Base-by-base conservation (phyloP, 2,113 vertebrate species). In the Micronycteris hirsuta region DNA sequence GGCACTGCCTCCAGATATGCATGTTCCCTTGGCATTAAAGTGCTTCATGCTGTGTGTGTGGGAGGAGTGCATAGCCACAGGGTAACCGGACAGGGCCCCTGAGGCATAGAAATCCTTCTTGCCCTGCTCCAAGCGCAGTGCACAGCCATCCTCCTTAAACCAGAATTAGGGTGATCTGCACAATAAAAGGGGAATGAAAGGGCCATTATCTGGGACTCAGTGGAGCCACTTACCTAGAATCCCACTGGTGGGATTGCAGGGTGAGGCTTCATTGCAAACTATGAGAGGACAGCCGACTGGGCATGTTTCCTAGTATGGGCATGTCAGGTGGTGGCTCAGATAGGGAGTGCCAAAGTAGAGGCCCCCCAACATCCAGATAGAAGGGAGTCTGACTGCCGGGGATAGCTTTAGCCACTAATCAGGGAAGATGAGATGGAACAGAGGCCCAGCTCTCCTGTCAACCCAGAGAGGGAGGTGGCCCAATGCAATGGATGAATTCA, bases 71-170 rank as follows among this genome's bases (percentile, higher is more conserved):
- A n/a, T 2, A 28, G n/a, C 65, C 65, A 68, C 14, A 0, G 19
- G 52, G 24, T 63, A 52, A 41, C 26, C 33, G 63, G 24, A 4
- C 0, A 4, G 11, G 8, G 2, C 5, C 41, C 31, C 4, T 5
- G 43, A 76, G 81, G 38, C 38, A 86, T 3, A 0, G 10, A 0
- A 10, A 67, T 36, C 24, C 19, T 24, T 84, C 43, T 47, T 38
- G 47, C 12, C 11, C 14, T 5, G 45, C 10, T 67, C 63, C 41
- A 54, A 65, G 28, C 33, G 13, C 16, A 74, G 3, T 7, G 15
- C 22, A 5, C 13, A 49, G 28, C 19, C 41, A 19, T 52, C 63
- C 13, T 3, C 70, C 45, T 7, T 65, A 33, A 28, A 9, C 22
- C 20, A 13, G 19, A 61, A 36, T 67, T 3, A 24, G 4, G 28